Percentiles rank a stretch among this genome's conserved stretches.
Evolutionary conservation across 2,888 invertebrate species (phyloP).

Genomic region (Adelphocoris suturalis): DNA sequence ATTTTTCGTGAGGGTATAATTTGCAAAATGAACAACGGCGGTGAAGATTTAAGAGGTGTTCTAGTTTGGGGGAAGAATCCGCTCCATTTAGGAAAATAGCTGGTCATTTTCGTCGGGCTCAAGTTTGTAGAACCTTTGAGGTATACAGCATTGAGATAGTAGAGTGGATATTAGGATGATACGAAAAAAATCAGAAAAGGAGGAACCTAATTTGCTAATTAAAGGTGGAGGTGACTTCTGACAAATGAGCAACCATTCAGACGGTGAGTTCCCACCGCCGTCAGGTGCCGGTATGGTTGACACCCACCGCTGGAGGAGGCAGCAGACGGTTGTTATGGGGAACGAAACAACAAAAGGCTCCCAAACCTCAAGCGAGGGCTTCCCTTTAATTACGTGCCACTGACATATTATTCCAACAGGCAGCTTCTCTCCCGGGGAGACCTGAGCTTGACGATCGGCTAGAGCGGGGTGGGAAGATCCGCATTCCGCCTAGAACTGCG

Average conservation of each 20-base stretch:
- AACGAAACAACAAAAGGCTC: conserved; percentile 26
- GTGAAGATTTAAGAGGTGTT: background rate
- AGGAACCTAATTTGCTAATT: conserved; percentile 52
- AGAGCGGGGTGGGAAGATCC: no score
- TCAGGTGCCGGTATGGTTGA: conserved; percentile 36
- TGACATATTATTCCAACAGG: no score
- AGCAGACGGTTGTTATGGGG: conserved; percentile 16
- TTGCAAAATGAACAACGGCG: background rate
- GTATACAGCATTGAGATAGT: background rate
- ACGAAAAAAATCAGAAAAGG: background rate
- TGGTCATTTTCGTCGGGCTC: background rate
- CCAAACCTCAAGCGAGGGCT: background rate
- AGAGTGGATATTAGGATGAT: background rate
- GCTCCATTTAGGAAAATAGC: background rate
- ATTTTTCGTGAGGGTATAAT: background rate
- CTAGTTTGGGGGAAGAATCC: background rate
- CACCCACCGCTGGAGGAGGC: conserved; percentile 3
- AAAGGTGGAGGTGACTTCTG: conserved; percentile 45
- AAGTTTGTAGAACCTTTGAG: background rate
- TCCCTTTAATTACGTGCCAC: conserved; percentile 12
- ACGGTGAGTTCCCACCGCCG: background rate
- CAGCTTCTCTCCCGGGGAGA: no score
- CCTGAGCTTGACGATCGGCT: no score
- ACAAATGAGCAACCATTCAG: conserved; percentile 59
- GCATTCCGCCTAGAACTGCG: no score